Evolutionary conservation across 2,113 vertebrate species (phyloP), one percentile per base, ranked within the genome.

Genomic region (Uria aalge): DNA sequence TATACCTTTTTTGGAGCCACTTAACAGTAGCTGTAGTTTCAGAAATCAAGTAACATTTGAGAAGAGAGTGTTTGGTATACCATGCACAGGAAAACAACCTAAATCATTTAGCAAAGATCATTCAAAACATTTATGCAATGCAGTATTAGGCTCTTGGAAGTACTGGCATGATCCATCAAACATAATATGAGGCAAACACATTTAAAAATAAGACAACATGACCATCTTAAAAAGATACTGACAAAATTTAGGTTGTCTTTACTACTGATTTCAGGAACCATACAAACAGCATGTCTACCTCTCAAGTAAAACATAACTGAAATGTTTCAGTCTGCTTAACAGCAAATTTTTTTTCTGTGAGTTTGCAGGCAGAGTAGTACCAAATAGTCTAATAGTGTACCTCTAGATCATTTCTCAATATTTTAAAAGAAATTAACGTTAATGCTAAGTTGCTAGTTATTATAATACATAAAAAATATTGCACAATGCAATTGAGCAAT

Each of bases 381-480:
- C 91, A 69, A 68, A 63, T 8, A 84, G 27, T 66, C 64, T 60
- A 63, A 77, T 1, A 91, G 84, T 74, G 92, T 92, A 96, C 80
- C 74, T 89, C 66, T 67, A 85, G 59, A 67, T 84, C 81, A 95
- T 40, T 91, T 64, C 81, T 62, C 68, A 83, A 9, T 85, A 90
- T 66, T 95, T 75, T 50, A 47, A 92, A 95, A 93, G 64, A 96
- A 97, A 96, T 78, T 62, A 91, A 90, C 52, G 93, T 90, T 96
- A 95, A 80, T 89, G 82, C 32, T 85, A 97, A 88, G 60, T 94
- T 93, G 62, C 93, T 96, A 94, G 77, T 94, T 71, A 91, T 89
- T 94, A 85, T 93, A 92, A 97, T 97, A 93, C 86, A 97, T 92
- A 50, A 92, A 95, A 97, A 97, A 97, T 97, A 98, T 98, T 98